Conservation (phyloP, 2,113 vertebrate genomes). For the Siphamia tubifer region DNA sequence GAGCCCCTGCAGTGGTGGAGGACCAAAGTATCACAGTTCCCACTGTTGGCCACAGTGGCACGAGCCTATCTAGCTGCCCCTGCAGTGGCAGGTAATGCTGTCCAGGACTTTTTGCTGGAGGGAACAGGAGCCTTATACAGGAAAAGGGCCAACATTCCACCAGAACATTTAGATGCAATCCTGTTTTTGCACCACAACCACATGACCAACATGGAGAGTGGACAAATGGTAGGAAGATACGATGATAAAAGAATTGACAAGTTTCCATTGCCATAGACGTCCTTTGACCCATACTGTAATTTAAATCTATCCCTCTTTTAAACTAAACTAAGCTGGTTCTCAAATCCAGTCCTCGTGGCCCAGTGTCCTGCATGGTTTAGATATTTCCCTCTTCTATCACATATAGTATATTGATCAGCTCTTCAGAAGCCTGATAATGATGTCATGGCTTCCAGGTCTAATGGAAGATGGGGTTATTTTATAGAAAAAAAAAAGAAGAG, state of each 20-base stretch:
- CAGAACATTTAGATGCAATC: constrained; percentile 68
- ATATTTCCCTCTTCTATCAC: too few species aligned
- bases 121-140: constrained; percentile 20
- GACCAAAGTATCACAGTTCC: constrained; percentile 73
- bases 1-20: constrained; percentile 82
- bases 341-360: too few species aligned
- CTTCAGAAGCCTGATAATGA: too few species aligned
- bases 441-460: too few species aligned
- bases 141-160: constrained; percentile 69
- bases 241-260: constrained; percentile 13
- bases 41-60: constrained; percentile 67
- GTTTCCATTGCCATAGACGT: not conserved
- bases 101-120: constrained; percentile 53
- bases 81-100: constrained; percentile 58
- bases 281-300: not conserved
- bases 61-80: constrained; percentile 72
- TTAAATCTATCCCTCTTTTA: not conserved
- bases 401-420: too few species aligned
- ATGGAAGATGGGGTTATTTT: too few species aligned
- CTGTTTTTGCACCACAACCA: constrained; percentile 78
- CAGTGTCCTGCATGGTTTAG: too few species aligned
- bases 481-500: not conserved
- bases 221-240: not conserved
- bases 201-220: not conserved
- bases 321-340: too few species aligned